Evolutionary conservation across 1,140 invertebrate species (phyloP), one percentile per base, ranked within the genome.

Genomic region (Drosophila melanica): DNA sequence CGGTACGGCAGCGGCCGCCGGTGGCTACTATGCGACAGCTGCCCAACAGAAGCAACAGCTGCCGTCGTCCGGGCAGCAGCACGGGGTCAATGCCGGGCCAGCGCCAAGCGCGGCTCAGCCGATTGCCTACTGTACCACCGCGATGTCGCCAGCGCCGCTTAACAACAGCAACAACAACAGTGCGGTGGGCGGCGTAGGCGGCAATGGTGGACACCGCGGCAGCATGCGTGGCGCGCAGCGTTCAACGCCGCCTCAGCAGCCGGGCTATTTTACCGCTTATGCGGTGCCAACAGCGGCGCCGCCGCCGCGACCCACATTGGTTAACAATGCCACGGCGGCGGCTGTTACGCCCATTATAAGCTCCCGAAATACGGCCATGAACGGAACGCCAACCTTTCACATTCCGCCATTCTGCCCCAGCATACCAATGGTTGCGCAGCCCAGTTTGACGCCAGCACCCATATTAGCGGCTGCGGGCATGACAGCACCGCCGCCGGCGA

Each of bases 321-420:
- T 70, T 5, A 72, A 67, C 45, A 55, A 41, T 27, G 39, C 72
- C 2, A 2, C 71, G 12, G 48, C 75, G 0, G 16, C 82, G 2
- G 53, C 64, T 3, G 84, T 89, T 7, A 23, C 79, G 5, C 68
- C 79, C 9, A 82, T 86, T 12, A 62, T 86, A 5, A 71, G 67
- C 47, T 37, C 82, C 0, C 79, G 79, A 1, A 79, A 48, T 12
- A 70, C 55, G 1, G 27, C 76, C 0, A 33, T 86, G 0, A 86
- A 86, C 44, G 82, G 82, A 12, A 55, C 62, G 2, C 37, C 76
- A 1, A 11, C 80, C 0, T 78, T 62, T 45, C 77, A 81, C 9
- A 51, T 89, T 41, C 53, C 55, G 11, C 50, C 67, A 4, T 89
- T 62, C 50, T 60, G 72, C 6, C 39, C 75, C 0, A 48, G 45